Evolutionary conservation across 2,113 vertebrate genomes (phyloP), one percentile per base, ranked within the genome.

Genomic region (Calonectris borealis): DNA sequence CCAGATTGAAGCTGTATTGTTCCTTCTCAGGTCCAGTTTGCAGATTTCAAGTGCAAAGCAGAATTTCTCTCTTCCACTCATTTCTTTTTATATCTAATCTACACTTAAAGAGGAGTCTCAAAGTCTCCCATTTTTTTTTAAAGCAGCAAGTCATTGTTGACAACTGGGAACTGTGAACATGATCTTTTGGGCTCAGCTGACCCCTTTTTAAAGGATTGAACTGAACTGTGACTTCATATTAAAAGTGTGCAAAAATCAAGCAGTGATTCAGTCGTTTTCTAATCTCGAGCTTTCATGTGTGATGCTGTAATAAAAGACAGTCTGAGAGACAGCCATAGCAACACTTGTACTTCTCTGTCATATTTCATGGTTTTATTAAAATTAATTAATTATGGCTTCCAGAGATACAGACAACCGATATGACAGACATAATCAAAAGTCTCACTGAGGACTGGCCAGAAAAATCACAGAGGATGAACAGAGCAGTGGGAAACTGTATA

Each of bases 31-130:
- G 36, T 49, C 66, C 62, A 65, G 25, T 69, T 68, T 57, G 22
- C 34, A 91, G 57, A 79, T 65, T 94, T 36, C 36, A 95, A 87
- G 44, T 15, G 27, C 61, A 87, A 75, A 92, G 22, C 34, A 91
- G 61, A 75, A 40, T 89, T 95, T 89, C 24, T 49, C 32, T 86
- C 40, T 92, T 88, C 42, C 54, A 72, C 27, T 69, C 8, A 42
- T 76, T 90, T 78, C 13, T 92, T 91, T 94, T 92, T 88, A 34
- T 86, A 87, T 90, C 92, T 91, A 94, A 94, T 88, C 86, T 86
- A n/a, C 16, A 27, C 65, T 79, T 84, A 44, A 32, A 92, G 52
- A 91, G 91, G 76, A 92, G 66, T 38, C 80, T 91, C 49, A 26
- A 89, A 90, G 88, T 86, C 88, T 95, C 83, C 25, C 3, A 38